Percentiles rank a stretch among this genome's conserved stretches.
Conservation (phyloP, 2,797 vertebrate species). For the Glossophaga mutica region DNA sequence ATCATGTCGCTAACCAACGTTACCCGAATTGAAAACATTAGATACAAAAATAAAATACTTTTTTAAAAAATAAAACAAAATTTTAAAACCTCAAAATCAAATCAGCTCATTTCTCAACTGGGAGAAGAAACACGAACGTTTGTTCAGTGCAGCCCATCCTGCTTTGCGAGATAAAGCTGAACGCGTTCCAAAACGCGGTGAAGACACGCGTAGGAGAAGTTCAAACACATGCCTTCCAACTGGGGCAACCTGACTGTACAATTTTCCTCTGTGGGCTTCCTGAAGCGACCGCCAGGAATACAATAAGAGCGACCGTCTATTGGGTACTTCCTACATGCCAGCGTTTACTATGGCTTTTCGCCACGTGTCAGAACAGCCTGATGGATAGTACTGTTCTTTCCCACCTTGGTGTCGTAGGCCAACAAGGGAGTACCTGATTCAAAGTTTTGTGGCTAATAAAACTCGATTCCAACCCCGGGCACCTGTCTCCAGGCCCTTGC, state of each 20-base stretch:
- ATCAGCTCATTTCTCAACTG: neutral
- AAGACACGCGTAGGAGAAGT: neutral
- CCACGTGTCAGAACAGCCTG: neutral
- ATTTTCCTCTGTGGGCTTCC: neutral
- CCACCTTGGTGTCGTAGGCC: neutral
- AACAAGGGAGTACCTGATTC: neutral
- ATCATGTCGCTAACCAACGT: neutral
- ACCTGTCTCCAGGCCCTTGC: neutral
- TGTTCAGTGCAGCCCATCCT: neutral
- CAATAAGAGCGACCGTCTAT: neutral
- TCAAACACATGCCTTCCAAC: fast-evolving
- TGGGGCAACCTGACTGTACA: fast-evolving
- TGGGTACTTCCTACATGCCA: neutral
- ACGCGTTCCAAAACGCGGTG: neutral
- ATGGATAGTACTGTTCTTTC: neutral
- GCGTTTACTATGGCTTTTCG: neutral
- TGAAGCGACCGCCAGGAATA: no score
- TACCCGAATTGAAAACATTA: neutral
- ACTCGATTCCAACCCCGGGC: neutral
- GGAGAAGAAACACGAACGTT: neutral
- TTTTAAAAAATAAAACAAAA: neutral
- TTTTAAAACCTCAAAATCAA: neutral
- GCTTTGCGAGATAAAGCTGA: neutral
- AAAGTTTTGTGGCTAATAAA: neutral
- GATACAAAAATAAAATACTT: neutral